Evolutionary conservation across 2,888 invertebrate species (phyloP).

Genomic region (Tethea ocularis): DNA sequence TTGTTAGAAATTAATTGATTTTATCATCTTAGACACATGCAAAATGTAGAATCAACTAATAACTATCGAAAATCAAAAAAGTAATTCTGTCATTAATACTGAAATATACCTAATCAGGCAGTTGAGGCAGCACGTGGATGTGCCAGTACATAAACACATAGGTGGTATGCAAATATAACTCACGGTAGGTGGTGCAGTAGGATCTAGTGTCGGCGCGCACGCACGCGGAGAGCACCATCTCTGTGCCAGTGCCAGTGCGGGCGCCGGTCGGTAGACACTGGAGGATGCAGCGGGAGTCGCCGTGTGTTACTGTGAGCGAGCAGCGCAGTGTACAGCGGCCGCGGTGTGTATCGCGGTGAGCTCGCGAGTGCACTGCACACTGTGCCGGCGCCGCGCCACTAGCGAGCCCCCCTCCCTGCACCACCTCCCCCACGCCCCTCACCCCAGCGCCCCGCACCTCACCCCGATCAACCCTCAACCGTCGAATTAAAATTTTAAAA

Average conservation of each 20-base stretch:
- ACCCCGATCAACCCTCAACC: constrained; percentile 52
- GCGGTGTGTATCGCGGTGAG: constrained; percentile 19
- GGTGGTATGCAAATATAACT: constrained; percentile 44
- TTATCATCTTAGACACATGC: too few relatives aligned
- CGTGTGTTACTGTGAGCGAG: too few relatives aligned
- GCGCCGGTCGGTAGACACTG: constrained; percentile 14
- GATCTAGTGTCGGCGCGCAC: constrained; percentile 68
- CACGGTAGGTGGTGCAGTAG: constrained; percentile 71
- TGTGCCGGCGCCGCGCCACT: constrained; percentile 20
- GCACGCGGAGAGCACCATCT: constrained; percentile 75
- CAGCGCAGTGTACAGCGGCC: constrained; percentile 13
- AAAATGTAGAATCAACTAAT: too few relatives aligned
- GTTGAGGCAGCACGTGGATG: too few relatives aligned
- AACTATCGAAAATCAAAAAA: too few relatives aligned
- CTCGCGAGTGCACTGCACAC: constrained; percentile 20
- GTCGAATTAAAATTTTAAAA: constrained; percentile 73
- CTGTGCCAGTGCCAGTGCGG: constrained; percentile 16
- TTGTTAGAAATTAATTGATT: too few relatives aligned
- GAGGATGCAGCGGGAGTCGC: too few relatives aligned
- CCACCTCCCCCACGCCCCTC: constrained; percentile 18
- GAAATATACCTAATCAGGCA: too few relatives aligned
- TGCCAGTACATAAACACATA: background rate
- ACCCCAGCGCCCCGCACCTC: constrained; percentile 22
- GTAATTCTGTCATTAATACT: too few relatives aligned
- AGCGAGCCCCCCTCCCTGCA: constrained; percentile 25